Conservation (phyloP, 2,888 invertebrate genomes). For the Idaea aversata region DNA sequence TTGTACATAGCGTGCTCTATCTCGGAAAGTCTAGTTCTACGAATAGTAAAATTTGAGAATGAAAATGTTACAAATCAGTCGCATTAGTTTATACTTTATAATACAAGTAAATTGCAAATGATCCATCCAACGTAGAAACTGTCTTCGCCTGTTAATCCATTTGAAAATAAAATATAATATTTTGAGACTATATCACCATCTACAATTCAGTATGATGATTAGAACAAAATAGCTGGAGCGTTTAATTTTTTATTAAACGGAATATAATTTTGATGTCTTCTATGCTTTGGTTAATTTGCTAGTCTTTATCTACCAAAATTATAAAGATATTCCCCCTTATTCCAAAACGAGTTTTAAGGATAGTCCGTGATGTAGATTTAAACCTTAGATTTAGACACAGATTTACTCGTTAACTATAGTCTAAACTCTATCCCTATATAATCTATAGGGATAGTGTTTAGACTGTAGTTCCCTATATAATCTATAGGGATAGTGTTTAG, state of each 20-base stretch:
- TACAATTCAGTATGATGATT: slow-evolving; percentile 37
- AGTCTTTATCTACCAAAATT: no score
- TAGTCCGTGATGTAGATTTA: no score
- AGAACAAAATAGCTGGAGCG: slow-evolving; percentile 33
- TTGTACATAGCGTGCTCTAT: slow-evolving; percentile 39
- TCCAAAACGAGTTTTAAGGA: no score
- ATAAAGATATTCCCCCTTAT: no score
- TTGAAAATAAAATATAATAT: slow-evolving; percentile 45
- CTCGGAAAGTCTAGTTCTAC: slow-evolving; percentile 19
- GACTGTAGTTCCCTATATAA: no score
- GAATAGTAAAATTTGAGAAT: neutral
- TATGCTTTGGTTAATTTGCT: no score
- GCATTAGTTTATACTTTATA: neutral
- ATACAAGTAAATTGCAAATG: slow-evolving; percentile 3
- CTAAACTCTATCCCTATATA: no score
- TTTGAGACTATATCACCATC: slow-evolving; percentile 44
- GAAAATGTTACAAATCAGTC: neutral
- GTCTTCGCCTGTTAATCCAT: slow-evolving; percentile 19
- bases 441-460: no score
- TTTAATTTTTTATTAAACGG: neutral
- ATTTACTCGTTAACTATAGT: no score
- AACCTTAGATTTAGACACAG: no score
- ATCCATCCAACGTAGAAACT: neutral
- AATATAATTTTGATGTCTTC: neutral
- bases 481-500: no score